A percentile compares a stretch with the other conserved stretches of the same genome.
These are phyloP conservation scores for Brachyopa scutellaris DNA, from an alignment of 2,888 invertebrate species.

Conservation along the genomic window DNA sequence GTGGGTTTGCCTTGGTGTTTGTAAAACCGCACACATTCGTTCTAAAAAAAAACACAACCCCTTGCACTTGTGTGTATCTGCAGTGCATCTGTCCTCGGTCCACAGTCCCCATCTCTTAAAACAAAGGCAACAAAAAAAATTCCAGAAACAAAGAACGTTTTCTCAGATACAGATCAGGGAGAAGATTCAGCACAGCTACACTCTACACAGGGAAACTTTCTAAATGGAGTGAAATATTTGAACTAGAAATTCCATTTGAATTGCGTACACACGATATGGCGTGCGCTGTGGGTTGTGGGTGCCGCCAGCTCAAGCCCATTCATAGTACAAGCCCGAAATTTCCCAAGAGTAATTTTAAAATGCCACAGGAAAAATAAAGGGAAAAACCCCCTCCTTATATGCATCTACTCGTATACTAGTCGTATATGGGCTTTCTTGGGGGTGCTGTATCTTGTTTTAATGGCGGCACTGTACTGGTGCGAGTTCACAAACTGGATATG, in stretches of 20 bases:
- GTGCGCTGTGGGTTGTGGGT: not conserved
- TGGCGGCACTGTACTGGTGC: not conserved
- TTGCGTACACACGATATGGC: conserved; percentile 3
- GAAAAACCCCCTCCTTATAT: not conserved
- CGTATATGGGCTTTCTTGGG: not conserved
- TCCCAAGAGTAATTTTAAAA: conserved; percentile 54
- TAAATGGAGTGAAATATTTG: conserved; percentile 55
- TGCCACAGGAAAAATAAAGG: conserved; percentile 1
- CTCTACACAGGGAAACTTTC: conserved; percentile 11
- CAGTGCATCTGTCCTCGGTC: conserved; percentile 18
- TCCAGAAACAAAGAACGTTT: conserved; percentile 18
- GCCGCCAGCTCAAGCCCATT: no score
- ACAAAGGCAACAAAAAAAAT: no score
- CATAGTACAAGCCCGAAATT: conserved; percentile 26
- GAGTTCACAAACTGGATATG: not conserved
- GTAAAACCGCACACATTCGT: conserved; percentile 27
- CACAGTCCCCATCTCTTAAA: not conserved
- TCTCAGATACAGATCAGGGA: conserved; percentile 45
- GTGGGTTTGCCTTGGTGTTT: conserved; percentile 27
- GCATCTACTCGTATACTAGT: not conserved
- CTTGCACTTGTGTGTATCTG: not conserved
- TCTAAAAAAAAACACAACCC: not conserved
- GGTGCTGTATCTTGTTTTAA: conserved; percentile 3
- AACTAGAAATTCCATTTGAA: conserved; percentile 58
- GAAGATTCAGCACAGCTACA: conserved; percentile 20